Base-by-base conservation (phyloP, 2,888 invertebrate species). In the Odiellus spinosus region DNA sequence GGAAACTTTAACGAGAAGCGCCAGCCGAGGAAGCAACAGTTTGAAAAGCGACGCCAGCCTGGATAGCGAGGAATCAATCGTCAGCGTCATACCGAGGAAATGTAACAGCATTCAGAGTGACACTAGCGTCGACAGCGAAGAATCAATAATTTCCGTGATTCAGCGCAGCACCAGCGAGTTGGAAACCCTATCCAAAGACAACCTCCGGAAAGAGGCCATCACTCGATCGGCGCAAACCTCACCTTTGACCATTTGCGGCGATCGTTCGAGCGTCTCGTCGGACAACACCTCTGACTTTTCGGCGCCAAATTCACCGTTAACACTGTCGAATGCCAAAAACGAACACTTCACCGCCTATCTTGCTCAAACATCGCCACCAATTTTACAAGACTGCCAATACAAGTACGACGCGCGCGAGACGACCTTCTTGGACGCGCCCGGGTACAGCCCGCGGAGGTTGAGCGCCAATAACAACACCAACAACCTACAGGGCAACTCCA, bases 91-190 rank as follows among this genome's bases (percentile, higher is more conserved):
- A 17, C 52, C 54, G 1, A 19, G 49, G 18, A 67, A 67, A 55
- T 65, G 65, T 52, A 66, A 85, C 63, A 87, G 87, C 63, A 72
- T 88, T 49, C 88, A 88, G 67, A 87, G 87, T 64, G 90, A 90
- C 62, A 88, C 88, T 1, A 87, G 87, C 67, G 83, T 88, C 33
- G 90, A 90, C 64, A 86, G 86, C 1, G 88, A 90, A 64, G 88
- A 90, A 61, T 87, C 86, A 65, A 86, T 88, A 61, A 86, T 87
- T 48, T 87, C 87, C 53, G 88, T 90, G 40, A 88, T 90, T 61
- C 50, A 52, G 20, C 45, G 54, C 21, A 51, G 52, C 20, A 50
- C 54, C 8, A 51, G 51, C 34, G 54, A 52, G 15, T 32, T 51
- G 8, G 48, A 50, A 6, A 40, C 50, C 2, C 34, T 51, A n/a